These are phyloP conservation scores for Pristionchus mayeri DNA, from an alignment of 2,888 invertebrate genomes.

Conservation along the genomic window DNA sequence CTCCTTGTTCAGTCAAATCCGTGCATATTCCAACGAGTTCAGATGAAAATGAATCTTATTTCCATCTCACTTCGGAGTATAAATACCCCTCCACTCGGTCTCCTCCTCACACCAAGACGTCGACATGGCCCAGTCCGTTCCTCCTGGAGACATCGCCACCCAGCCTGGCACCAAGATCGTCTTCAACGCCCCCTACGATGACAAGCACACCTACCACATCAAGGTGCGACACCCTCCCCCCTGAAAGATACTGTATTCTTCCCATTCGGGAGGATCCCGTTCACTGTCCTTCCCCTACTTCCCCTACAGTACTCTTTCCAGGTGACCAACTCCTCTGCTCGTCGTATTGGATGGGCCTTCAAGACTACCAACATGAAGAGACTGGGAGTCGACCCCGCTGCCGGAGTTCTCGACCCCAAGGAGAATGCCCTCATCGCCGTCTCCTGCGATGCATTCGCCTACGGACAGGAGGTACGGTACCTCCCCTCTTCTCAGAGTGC, in stretches of 20 bases:
- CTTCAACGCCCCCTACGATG: conserved; percentile 24
- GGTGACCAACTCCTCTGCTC: conserved; percentile 34
- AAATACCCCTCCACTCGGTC: not conserved
- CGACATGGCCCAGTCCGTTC: conserved; percentile 32
- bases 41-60: too few relatives aligned
- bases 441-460: conserved; percentile 18
- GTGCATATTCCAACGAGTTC: too few relatives aligned
- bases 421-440: conserved; percentile 20
- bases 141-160: conserved; percentile 28
- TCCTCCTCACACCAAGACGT: conserved; percentile 20
- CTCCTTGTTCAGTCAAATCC: too few relatives aligned
- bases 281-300: not conserved
- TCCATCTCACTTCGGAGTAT: too few relatives aligned
- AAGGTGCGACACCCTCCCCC: not conserved
- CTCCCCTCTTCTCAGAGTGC: not conserved
- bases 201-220: conserved; percentile 38
- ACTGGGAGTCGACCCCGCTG: conserved; percentile 1
- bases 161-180: conserved; percentile 33
- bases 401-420: conserved; percentile 31
- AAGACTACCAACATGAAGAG: conserved; percentile 30
- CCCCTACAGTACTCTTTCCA: not conserved
- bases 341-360: conserved; percentile 21
- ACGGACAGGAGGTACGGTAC: conserved; percentile 30
- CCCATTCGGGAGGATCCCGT: too few relatives aligned
- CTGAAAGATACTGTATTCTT: not conserved